A percentile compares a stretch with the other conserved stretches of the same genome.
These are phyloP conservation scores for Nemurella pictetii DNA, from an alignment of 2,888 invertebrate species.

Conservation along the genomic window DNA sequence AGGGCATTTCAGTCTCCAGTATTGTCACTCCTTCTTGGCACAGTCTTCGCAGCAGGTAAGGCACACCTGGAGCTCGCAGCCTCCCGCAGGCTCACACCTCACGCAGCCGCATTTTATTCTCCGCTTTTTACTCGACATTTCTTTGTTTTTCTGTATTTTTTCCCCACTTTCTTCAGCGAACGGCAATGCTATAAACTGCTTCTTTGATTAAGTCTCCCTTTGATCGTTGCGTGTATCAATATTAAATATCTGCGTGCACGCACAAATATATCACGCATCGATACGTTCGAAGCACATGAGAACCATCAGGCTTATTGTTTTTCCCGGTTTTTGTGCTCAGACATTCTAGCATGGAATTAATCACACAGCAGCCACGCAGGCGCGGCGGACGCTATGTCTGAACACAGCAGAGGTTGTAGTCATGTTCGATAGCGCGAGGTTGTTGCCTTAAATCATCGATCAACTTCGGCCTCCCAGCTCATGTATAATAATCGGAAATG, in stretches of 20 bases:
- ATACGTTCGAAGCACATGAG: neutral
- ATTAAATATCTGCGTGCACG: neutral
- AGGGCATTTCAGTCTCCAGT: conserved; percentile 69
- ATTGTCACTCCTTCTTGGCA: conserved; percentile 81
- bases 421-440: neutral
- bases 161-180: neutral
- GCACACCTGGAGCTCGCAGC: neutral
- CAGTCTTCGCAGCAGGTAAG: conserved; percentile 74
- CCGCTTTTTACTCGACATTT: neutral
- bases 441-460: neutral
- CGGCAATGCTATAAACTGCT: neutral
- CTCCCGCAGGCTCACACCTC: neutral
- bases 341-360: neutral
- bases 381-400: neutral
- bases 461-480: neutral
- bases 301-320: neutral
- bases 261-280: neutral
- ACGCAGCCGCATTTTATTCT: neutral
- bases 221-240: neutral
- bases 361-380: neutral
- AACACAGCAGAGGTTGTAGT: neutral
- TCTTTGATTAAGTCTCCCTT: neutral
- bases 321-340: neutral
- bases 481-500: conserved; percentile 10
- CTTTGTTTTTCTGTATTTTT: neutral